Conservation (phyloP, 2,113 vertebrate genomes). For the Malurus cyaneus region DNA sequence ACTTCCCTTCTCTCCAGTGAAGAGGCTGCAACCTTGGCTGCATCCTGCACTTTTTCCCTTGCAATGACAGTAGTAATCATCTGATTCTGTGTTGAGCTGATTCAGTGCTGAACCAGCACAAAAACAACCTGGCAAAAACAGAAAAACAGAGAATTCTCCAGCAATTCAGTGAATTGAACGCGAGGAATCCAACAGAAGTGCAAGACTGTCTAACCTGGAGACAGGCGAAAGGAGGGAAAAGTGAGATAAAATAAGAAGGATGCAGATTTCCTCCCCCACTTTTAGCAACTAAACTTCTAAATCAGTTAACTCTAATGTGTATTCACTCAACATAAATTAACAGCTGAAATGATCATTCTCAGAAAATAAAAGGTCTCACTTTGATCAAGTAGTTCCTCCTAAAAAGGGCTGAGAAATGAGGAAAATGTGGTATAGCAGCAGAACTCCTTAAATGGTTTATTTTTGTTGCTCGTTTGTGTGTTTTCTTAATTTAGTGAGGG, state of each 20-base stretch:
- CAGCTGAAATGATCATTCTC: neutral
- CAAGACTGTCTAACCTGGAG: neutral
- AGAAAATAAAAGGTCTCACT: neutral
- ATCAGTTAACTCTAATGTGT: neutral
- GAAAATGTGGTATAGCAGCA: neutral
- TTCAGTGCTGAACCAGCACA: conserved; percentile 17
- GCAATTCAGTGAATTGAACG: neutral
- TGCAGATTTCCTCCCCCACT: neutral
- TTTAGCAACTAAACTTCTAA: neutral
- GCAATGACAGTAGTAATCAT: neutral
- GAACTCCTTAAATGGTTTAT: conserved; percentile 1
- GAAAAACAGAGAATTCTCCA: neutral
- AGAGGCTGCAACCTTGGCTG: neutral
- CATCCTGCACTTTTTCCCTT: neutral
- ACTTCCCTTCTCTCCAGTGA: neutral
- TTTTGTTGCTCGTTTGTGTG: neutral
- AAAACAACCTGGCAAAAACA: neutral
- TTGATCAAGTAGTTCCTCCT: neutral
- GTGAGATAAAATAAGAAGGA: neutral
- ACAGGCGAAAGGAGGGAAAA: neutral
- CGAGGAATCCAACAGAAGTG: neutral
- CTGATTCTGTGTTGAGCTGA: neutral
- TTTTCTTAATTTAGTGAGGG: conserved; percentile 46
- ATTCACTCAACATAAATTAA: neutral
- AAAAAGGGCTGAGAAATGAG: neutral